phyloP scores from a whole-genome alignment of 2,113 vertebrate genomes.

The Lutjanus erythropterus region DNA sequence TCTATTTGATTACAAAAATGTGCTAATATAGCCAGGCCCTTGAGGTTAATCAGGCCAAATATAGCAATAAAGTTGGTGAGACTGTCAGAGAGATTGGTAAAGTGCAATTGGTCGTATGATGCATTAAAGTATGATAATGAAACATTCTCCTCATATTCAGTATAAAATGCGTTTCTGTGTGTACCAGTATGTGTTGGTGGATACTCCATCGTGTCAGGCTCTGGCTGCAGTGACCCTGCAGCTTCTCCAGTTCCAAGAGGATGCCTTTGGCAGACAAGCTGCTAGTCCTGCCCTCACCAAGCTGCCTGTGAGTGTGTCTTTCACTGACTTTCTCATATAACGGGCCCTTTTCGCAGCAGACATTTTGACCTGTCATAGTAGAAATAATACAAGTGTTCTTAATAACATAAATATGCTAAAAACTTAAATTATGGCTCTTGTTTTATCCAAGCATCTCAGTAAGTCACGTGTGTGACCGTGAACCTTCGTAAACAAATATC shows the following conservation, averaged over 20 bases:
- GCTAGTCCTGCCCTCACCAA: conserved; percentile 93
- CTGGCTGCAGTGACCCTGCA: conserved; percentile 93
- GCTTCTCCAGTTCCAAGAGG: conserved; percentile 98
- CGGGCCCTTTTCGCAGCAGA: too few relatives aligned
- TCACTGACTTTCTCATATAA: not conserved
- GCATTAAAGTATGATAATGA: not conserved
- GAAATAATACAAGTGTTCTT: too few relatives aligned
- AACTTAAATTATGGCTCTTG: too few relatives aligned
- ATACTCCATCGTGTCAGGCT: conserved; percentile 94
- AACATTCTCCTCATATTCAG: not conserved
- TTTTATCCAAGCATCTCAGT: too few relatives aligned
- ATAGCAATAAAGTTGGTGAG: not conserved
- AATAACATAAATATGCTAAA: too few relatives aligned
- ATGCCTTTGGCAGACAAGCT: conserved; percentile 93
- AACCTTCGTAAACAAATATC: too few relatives aligned
- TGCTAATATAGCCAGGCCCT: not conserved
- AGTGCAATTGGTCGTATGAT: not conserved
- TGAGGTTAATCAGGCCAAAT: not conserved
- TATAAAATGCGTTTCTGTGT: not conserved
- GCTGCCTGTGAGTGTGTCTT: conserved; percentile 90
- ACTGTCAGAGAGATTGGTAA: not conserved
- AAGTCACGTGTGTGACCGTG: too few relatives aligned
- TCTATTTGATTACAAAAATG: not conserved
- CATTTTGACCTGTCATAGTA: too few relatives aligned
- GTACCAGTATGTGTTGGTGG: conserved; percentile 91